phyloP scores from a whole-genome alignment of 2,797 vertebrate species.

The Ctenopoma kingsleyae region DNA sequence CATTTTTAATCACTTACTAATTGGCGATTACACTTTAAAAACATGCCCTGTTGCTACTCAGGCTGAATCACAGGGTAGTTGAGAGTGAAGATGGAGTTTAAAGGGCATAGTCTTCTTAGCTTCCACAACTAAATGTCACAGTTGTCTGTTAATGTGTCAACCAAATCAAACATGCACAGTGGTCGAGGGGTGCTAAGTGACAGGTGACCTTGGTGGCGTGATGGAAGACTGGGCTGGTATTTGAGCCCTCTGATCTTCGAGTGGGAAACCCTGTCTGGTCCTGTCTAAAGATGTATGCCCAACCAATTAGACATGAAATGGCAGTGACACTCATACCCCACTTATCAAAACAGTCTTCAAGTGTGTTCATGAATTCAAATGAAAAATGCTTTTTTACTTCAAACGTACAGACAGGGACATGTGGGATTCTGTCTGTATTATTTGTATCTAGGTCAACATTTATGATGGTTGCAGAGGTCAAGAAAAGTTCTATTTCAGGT shows the following conservation, averaged over 20 bases:
- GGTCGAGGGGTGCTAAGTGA: slow-evolving; percentile 79
- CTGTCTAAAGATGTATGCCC: slow-evolving; percentile 69
- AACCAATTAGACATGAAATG: slow-evolving; percentile 81
- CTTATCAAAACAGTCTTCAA: slow-evolving; percentile 79
- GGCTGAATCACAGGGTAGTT: slow-evolving; percentile 56
- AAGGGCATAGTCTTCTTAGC: slow-evolving; percentile 79
- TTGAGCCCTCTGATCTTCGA: slow-evolving; percentile 77
- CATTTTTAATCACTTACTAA: slow-evolving; percentile 86
- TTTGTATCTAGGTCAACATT: slow-evolving; percentile 58
- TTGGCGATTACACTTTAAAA: slow-evolving; percentile 83
- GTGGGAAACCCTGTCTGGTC: slow-evolving; percentile 77
- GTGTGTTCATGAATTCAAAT: slow-evolving; percentile 81
- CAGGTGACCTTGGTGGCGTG: slow-evolving; percentile 83
- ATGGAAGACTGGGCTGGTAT: slow-evolving; percentile 79
- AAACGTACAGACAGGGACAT: slow-evolving; percentile 51
- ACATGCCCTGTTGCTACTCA: slow-evolving; percentile 69
- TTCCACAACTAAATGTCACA: slow-evolving; percentile 83
- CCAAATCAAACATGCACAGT: slow-evolving; percentile 83
- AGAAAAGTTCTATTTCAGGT: slow-evolving; percentile 35
- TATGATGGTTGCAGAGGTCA: slow-evolving; percentile 59
- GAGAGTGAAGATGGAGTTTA: slow-evolving; percentile 75
- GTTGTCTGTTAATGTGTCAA: slow-evolving; percentile 85
- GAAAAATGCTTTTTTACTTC: slow-evolving; percentile 56
- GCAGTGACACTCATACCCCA: slow-evolving; percentile 74
- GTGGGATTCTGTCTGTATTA: slow-evolving; percentile 40